Evolutionary conservation across 2,888 invertebrate genomes (phyloP).

Genomic region (Gymnoscelis rufifasciata): DNA sequence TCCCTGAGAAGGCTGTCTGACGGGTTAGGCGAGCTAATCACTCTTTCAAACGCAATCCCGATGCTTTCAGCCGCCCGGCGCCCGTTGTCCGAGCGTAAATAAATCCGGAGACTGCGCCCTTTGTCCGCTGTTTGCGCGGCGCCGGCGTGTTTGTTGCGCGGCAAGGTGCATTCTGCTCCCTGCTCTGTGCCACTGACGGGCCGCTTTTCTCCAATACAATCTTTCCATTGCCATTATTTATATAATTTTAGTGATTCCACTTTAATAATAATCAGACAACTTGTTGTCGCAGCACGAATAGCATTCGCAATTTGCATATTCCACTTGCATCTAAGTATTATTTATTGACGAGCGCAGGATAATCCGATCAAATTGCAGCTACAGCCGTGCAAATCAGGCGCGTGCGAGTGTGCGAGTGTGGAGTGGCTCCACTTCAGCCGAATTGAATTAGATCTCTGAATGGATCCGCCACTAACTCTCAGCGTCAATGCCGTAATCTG

Average conservation of each 20-base stretch:
- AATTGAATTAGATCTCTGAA: conserved; percentile 59
- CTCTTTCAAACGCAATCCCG: conserved; percentile 38
- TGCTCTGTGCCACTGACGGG: conserved; percentile 30
- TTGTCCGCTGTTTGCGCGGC: conserved; percentile 48
- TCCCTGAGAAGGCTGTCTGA: too few relatives aligned
- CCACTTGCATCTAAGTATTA: too few relatives aligned
- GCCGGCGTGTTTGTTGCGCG: too few relatives aligned
- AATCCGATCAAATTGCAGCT: too few relatives aligned
- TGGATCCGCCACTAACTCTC: conserved; percentile 51
- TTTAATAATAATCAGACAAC: too few relatives aligned
- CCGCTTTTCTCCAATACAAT: background rate
- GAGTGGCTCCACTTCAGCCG: conserved; percentile 44
- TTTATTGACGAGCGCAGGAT: too few relatives aligned
- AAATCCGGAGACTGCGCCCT: conserved; percentile 41
- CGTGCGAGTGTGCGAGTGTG: background rate
- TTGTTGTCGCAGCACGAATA: too few relatives aligned
- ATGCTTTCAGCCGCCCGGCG: conserved; percentile 37
- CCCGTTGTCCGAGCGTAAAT: conserved; percentile 40
- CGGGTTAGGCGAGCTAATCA: conserved; percentile 22
- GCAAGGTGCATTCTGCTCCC: too few relatives aligned
- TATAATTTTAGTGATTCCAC: too few relatives aligned
- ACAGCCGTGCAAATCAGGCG: background rate
- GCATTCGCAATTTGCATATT: too few relatives aligned
- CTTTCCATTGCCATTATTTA: too few relatives aligned
- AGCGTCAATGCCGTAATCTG: conserved; percentile 68